Evolutionary conservation across 2,888 invertebrate genomes (phyloP), one percentile per base, ranked within the genome.

Genomic region (Perdita meconis): DNA sequence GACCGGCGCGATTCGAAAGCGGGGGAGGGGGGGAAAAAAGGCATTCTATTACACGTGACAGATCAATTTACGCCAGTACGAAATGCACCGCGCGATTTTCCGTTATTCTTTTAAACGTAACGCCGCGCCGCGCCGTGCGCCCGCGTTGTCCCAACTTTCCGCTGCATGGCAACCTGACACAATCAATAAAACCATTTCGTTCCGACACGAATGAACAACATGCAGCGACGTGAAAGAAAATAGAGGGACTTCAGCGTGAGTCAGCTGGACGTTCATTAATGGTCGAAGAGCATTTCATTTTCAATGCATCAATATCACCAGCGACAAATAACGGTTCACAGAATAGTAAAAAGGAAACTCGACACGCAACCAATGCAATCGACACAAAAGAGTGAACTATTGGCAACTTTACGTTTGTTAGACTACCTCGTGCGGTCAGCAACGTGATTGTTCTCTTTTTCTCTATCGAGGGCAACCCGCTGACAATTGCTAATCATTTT

Each of bases 31-130:
- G n/a, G 13, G 26, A 38, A 19, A 16, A 24, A 47, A 19, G 3
- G 8, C 50, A 57, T 57, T 65, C 65, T 13, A 55, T 65, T 70
- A 65, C 56, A 22, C 12, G 13, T 40, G 65, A 65, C 56, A 65
- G 50, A 50, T 50, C 38, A 57, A 70, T 70, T 70, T 70, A 57
- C 70, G 38, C 38, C 16, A 10, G 24, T 22, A 19, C 50, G 51
- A 16, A 60, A 61, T 40, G 36, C 60, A 51, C 30, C 6, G 60
- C 59, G 60, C 51, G 40, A 60, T 53, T 53, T 22, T 36, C 22
- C 47, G 59, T 26, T 50, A 47, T 53, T 44, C 55, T n/a, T 42
- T 65, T 44, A n/a, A 10, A 30, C 36, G 53, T 16, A 13, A 50
- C 36, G n/a, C n/a, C n/a, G n/a, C n/a, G n/a, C n/a, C n/a, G n/a